Base-by-base conservation (phyloP, 1,140 invertebrate genomes). In the Globodera ellingtonae region DNA sequence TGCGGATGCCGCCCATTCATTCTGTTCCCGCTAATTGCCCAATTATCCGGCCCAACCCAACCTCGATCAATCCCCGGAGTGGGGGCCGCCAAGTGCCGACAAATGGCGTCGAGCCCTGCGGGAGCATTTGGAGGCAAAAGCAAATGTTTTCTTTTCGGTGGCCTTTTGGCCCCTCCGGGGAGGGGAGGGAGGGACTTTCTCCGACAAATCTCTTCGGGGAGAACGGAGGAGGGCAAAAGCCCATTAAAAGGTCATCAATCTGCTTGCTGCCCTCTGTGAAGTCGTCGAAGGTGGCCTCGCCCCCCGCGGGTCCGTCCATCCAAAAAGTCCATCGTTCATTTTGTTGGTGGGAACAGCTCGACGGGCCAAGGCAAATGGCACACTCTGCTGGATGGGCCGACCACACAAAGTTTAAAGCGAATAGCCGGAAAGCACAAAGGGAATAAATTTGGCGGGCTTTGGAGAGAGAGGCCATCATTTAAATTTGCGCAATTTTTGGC, bases 181-280 rank as follows among this genome's bases (percentile, higher is more conserved):
- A 18, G 5, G 56, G 10, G 5, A 13, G 50, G 50, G 50, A 18
- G 13, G 13, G 13, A 15, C 18, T 62, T 62, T 62, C 18, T 10
- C 56, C 56, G 56, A 62, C 56, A 62, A 62, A 62, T 62, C 52
- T 9, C 8, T 10, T 52, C 52, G 35, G 50, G 50, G 50, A 0
- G 50, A 13, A 52, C 10, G 56, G 13, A 6, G 56, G 13, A 62
- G 56, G 56, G 21, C 56, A 62, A 62, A 62, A 62, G 10, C 56
- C 56, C 56, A 62, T 62, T 62, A 62, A 62, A 62, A 62, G 56
- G 56, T 62, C 56, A 62, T 62, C 56, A 62, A 62, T 62, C 56
- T 62, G 35, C 35, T 35, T 35, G 35, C 35, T 35, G 35, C 35
- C 2, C 35, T 35, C 35, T 35, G 35, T 35, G 35, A 35, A 35